A percentile compares a stretch with the other conserved stretches of the same genome.
These are phyloP conservation scores for Archaeoteleia sp. DNA, from an alignment of 2,888 invertebrate genomes.

Conservation along the genomic window DNA sequence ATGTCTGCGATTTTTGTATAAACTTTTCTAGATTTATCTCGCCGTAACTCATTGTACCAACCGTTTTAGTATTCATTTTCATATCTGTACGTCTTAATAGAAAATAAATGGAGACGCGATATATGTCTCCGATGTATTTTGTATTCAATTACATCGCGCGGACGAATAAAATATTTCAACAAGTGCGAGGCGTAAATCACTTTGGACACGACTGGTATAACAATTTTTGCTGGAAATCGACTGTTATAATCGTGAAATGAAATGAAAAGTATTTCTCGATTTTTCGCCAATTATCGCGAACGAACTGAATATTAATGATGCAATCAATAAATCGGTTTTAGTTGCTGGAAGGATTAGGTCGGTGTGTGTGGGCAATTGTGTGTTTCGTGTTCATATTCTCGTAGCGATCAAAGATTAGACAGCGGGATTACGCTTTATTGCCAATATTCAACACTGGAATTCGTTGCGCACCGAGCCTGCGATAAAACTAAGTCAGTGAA, in stretches of 20 bases:
- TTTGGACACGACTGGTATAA: not conserved
- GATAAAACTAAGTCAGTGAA: conserved; percentile 33
- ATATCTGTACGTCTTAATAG: no score
- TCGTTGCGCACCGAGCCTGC: conserved; percentile 1
- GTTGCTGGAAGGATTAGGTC: no score
- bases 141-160: conserved; percentile 1
- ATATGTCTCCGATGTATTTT: conserved; percentile 12
- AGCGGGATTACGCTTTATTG: conserved; percentile 18
- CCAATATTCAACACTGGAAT: conserved; percentile 20
- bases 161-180: conserved; percentile 32
- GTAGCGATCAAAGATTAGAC: conserved; percentile 20
- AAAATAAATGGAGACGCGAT: conserved; percentile 9
- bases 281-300: conserved; percentile 30
- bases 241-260: conserved; percentile 13
- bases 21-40: no score
- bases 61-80: no score
- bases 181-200: conserved; percentile 25
- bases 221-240: conserved; percentile 11
- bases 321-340: conserved; percentile 23
- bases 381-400: not conserved
- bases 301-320: conserved; percentile 12
- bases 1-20: no score
- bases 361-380: conserved; percentile 1
- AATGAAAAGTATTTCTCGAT: conserved; percentile 21
- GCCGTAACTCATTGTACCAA: no score